These are phyloP conservation scores for Neolamprologus cancellatus DNA, from an alignment of 2,113 vertebrate genomes.

Conservation along the genomic window DNA sequence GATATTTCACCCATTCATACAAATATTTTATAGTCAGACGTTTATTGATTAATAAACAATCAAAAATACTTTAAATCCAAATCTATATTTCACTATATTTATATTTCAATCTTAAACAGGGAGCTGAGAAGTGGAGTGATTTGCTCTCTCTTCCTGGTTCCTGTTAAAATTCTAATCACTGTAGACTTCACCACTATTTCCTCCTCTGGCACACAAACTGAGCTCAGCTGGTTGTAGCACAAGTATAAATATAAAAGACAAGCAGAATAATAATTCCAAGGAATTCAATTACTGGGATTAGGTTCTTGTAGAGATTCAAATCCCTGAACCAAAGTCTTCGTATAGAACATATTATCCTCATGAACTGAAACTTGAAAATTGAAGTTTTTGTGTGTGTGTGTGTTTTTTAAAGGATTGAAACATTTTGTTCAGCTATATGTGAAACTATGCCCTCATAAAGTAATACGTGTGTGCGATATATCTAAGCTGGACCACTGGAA, in stretches of 20 bases:
- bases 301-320: not conserved
- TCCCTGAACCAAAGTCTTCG: not conserved
- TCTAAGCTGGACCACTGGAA: not conserved
- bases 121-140: not conserved
- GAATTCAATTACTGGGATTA: not conserved
- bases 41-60: not conserved
- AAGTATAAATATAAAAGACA: not conserved
- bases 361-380: not conserved
- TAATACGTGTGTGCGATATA: not conserved
- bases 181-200: not conserved
- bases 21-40: not conserved
- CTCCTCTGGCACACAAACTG: not conserved
- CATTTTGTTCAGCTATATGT: not conserved
- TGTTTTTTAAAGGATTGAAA: not conserved
- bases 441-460: not conserved
- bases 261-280: not conserved
- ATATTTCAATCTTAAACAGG: not conserved
- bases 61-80: not conserved
- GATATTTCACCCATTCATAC: not conserved
- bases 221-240: not conserved
- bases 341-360: not conserved
- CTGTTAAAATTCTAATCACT: not conserved
- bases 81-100: not conserved
- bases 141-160: not conserved
- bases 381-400: not conserved